Evolutionary conservation across 2,888 invertebrate species (phyloP), one percentile per base, ranked within the genome.

Genomic region (Allygus modestus): DNA sequence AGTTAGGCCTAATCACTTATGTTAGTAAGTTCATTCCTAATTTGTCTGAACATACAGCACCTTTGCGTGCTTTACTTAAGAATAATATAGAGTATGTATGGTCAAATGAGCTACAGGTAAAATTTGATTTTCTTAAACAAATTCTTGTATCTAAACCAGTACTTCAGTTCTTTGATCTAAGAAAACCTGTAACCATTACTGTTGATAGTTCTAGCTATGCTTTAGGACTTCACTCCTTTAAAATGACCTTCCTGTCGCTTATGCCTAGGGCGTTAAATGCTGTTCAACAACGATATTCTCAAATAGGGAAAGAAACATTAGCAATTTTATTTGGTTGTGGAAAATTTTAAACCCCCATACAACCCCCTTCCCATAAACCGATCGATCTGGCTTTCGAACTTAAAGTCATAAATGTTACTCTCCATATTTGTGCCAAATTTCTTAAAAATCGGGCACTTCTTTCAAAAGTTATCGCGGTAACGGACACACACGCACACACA

Each of bases 1-100:
- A 86, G 82, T 87, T 89, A 37, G 89, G 89, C 7, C 79, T 89
- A 71, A 86, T 88, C 1, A 89, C 87, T 28, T 88, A 54, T 54
- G 88, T 87, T 81, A 88, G 11, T 79, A 86, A 37, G 87, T 87
- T 86, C 89, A 87, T 85, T 86, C 86, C 86, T 65, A 88, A 88
- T 81, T 84, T 88, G 20, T 87, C 88, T 26, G 83, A 86, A 4
- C 58, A 85, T 69, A 88, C 87, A 69, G 79, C 85, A 69, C 85
- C 87, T 33, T 2, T 83, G 88, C 23, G 86, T 87, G 75, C 86
- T 33, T 79, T 89, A 43, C 43, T 87, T 20, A 86, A 86, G 82
- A 88, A 88, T 83, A 85, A 87, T 26, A 28, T n/a, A 0, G 61
- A 37, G 15, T 87, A 86, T 51, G 28, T 81, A 5, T 87, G 87